These are phyloP conservation scores for Sebastes hopkinsi DNA, from an alignment of 2,797 vertebrate species.

Conservation along the genomic window DNA sequence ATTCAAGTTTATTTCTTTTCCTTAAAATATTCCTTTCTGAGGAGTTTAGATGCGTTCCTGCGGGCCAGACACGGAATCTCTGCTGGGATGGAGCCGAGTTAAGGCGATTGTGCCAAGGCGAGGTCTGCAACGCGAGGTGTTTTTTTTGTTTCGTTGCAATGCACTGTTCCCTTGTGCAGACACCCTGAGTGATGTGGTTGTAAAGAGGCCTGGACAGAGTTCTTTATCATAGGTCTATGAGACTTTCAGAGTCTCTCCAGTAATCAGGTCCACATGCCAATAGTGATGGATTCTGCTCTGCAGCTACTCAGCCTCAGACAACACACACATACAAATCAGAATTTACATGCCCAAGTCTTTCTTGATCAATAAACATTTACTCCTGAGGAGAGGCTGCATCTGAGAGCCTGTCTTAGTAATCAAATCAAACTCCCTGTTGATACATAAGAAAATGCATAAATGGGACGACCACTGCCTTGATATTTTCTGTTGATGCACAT, in stretches of 20 bases:
- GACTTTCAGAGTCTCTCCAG: conserved; percentile 75
- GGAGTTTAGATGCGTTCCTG: conserved; percentile 20
- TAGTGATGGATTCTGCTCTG: conserved; percentile 82
- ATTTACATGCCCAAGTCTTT: conserved; percentile 75
- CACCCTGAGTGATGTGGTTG: conserved; percentile 79
- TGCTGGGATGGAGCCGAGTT: conserved; percentile 37
- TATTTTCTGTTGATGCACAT: conserved; percentile 21
- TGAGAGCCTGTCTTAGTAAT: conserved; percentile 53
- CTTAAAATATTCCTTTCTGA: conserved; percentile 7
- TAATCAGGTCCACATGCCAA: conserved; percentile 80
- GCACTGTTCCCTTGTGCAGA: conserved; percentile 61
- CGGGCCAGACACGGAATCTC: conserved; percentile 21
- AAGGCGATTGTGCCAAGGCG: conserved; percentile 51
- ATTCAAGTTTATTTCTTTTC: conserved; percentile 3
- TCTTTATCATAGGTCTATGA: conserved; percentile 80
- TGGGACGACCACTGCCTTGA: conserved; percentile 10
- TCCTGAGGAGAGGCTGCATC: conserved; percentile 64
- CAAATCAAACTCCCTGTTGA: conserved; percentile 55
- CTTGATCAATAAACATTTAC: conserved; percentile 79
- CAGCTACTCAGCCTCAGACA: conserved; percentile 50
- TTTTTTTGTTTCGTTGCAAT: conserved; percentile 26
- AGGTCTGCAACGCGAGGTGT: conserved; percentile 6
- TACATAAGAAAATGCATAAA: conserved; percentile 54
- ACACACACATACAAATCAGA: conserved; percentile 75
- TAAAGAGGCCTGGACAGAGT: conserved; percentile 81